Evolutionary conservation across 2,797 vertebrate genomes (phyloP), one percentile per base, ranked within the genome.

Genomic region (Lates japonicus): DNA sequence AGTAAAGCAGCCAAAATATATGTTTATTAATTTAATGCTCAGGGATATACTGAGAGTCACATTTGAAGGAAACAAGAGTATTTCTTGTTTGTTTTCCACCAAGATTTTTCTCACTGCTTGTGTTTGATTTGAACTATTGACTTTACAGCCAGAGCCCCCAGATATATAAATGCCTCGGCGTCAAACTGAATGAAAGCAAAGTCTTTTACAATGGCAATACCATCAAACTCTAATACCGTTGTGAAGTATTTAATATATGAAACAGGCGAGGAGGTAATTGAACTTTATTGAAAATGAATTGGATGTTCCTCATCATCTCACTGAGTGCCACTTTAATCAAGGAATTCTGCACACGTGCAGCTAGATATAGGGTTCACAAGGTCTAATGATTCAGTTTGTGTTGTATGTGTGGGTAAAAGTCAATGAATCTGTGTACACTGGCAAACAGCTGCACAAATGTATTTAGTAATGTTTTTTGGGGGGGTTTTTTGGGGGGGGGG

Each of bases 21-120:
- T 44, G 85, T 86, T 67, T 86, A 86, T 83, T 70, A 76, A 86
- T 84, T 70, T 41, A 77, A 68, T 46, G 5, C 58, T 83, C 25
- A 42, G 63, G 35, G 64, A 80, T 54, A 73, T 35, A 31, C 60
- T 75, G 22, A 61, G 52, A 76, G 75, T 71, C 54, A 29, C 48
- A 73, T 68, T 54, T 66, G 20, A 81, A 68, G 33, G 31, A 73
- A 77, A 37, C 22, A 37, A 66, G 5, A 57, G 6, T 13, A 66
- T 62, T 76, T 59, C 14, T n/a, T n/a, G 22, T 74, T 76, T 61
- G 12, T 48, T 70, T 73, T 64, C 48, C 16, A n/a, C 17, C 8
- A 59, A 54, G 19, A 59, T 60, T 7, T 61, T 20, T n/a, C 1
- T 51, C 1, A 46, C 19, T 41, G 72, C 31, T 72, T 51, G 7